These are phyloP conservation scores for Galagoides demidoff DNA, from an alignment of 2,797 vertebrate species.

Conservation along the genomic window DNA sequence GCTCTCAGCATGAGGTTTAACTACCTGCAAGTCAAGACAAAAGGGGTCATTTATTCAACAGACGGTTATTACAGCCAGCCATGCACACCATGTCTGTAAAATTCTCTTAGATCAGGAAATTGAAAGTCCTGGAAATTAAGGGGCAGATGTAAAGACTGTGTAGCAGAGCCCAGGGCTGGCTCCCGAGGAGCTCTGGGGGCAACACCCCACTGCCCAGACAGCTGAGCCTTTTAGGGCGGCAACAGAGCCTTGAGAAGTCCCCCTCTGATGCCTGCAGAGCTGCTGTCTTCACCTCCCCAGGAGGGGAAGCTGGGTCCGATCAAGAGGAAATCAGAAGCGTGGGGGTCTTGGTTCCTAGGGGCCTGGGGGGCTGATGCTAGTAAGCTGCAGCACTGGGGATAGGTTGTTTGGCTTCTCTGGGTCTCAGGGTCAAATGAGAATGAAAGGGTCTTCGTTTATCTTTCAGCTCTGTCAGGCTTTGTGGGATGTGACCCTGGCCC, in stretches of 20 bases:
- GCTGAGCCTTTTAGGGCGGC: neutral
- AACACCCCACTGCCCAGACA: neutral
- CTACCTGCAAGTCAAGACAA: slow-evolving; percentile 56
- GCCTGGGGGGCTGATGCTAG: neutral
- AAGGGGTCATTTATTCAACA: slow-evolving; percentile 69
- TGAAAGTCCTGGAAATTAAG: slow-evolving; percentile 64
- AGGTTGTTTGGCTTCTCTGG: neutral
- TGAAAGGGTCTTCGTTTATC: neutral
- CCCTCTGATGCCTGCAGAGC: neutral
- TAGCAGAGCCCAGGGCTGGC: neutral
- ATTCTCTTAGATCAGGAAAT: slow-evolving; percentile 64
- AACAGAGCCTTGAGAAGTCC: neutral
- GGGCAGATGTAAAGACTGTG: neutral
- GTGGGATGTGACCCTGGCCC: neutral
- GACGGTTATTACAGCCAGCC: slow-evolving; percentile 44
- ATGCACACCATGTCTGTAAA: neutral
- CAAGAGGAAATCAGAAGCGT: neutral
- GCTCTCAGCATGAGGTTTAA: slow-evolving; percentile 59
- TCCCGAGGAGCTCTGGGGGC: neutral
- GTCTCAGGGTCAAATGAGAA: neutral
- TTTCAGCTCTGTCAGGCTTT: neutral
- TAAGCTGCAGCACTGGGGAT: neutral
- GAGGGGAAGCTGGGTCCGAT: neutral
- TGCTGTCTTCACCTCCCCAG: neutral
- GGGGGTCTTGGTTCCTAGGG: neutral